A percentile compares a stretch with the other conserved stretches of the same genome.
Conservation (phyloP, 1,140 invertebrate genomes). For the Drosophila funebris region DNA sequence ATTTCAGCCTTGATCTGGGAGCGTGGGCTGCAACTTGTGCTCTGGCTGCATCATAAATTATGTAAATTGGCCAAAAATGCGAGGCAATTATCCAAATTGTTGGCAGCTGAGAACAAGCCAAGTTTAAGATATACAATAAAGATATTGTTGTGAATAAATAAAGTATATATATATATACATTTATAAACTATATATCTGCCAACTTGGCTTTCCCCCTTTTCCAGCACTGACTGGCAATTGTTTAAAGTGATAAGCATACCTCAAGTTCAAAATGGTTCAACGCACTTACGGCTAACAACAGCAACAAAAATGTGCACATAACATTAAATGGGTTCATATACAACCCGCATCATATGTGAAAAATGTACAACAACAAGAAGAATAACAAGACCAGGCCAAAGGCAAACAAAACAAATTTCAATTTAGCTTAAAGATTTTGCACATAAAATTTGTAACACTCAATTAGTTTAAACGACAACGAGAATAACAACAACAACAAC, state of each 20-base stretch:
- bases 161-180: not conserved
- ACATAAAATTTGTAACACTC: constrained; percentile 83
- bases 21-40: constrained; percentile 31
- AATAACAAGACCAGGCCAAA: constrained; percentile 22
- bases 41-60: constrained; percentile 65
- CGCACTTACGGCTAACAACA: constrained; percentile 60
- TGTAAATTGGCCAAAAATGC: constrained; percentile 62
- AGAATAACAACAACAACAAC: constrained; percentile 57
- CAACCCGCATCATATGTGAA: constrained; percentile 69
- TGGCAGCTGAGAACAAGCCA: not conserved
- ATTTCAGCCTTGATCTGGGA: constrained; percentile 30
- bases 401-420: constrained; percentile 76
- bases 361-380: constrained; percentile 47
- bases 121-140: not conserved
- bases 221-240: constrained; percentile 31
- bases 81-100: constrained; percentile 57
- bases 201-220: not conserved
- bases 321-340: constrained; percentile 78
- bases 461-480: constrained; percentile 81
- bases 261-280: constrained; percentile 68
- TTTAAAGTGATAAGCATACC: constrained; percentile 54
- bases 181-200: not conserved
- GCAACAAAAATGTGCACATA: constrained; percentile 74
- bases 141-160: not conserved
- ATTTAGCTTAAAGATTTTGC: constrained; percentile 81